Percentiles rank a stretch among this genome's conserved stretches.
Conservation (phyloP, 2,888 invertebrate genomes). For the Megamerina dolium region DNA sequence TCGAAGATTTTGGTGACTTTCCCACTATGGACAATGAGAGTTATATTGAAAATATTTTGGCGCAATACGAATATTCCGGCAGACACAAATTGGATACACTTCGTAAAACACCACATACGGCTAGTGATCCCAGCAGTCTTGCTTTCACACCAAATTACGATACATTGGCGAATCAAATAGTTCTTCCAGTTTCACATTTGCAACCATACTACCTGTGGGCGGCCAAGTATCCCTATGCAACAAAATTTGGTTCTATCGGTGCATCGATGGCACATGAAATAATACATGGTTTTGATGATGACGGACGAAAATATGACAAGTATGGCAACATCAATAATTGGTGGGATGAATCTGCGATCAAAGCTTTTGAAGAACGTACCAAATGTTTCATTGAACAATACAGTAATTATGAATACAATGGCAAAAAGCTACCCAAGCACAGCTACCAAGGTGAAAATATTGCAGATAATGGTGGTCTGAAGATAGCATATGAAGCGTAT, state of each 20-base stretch:
- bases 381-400: slow-evolving; percentile 39
- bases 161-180: slow-evolving; percentile 34
- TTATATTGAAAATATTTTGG: slow-evolving; percentile 30
- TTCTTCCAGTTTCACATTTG: slow-evolving; percentile 36
- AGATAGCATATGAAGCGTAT: slow-evolving; percentile 42
- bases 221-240: slow-evolving; percentile 33
- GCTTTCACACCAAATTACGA: slow-evolving; percentile 37
- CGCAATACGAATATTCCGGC: too few species aligned
- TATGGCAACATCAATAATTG: slow-evolving; percentile 32
- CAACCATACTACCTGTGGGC: slow-evolving; percentile 37
- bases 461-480: slow-evolving; percentile 43
- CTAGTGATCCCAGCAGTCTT: too few species aligned
- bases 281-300: slow-evolving; percentile 40
- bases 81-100: too few species aligned
- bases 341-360: slow-evolving; percentile 36
- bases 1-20: slow-evolving; percentile 29
- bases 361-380: slow-evolving; percentile 27
- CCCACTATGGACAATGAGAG: slow-evolving; percentile 26
- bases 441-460: slow-evolving; percentile 37
- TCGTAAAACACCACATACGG: too few species aligned
- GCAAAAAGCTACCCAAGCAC: slow-evolving; percentile 26
- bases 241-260: slow-evolving; percentile 37
- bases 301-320: slow-evolving; percentile 35
- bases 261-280: slow-evolving; percentile 38
- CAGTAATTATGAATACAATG: slow-evolving; percentile 28